Evolutionary conservation across 2,113 vertebrate species (phyloP).

Genomic region (Sterna hirundo): DNA sequence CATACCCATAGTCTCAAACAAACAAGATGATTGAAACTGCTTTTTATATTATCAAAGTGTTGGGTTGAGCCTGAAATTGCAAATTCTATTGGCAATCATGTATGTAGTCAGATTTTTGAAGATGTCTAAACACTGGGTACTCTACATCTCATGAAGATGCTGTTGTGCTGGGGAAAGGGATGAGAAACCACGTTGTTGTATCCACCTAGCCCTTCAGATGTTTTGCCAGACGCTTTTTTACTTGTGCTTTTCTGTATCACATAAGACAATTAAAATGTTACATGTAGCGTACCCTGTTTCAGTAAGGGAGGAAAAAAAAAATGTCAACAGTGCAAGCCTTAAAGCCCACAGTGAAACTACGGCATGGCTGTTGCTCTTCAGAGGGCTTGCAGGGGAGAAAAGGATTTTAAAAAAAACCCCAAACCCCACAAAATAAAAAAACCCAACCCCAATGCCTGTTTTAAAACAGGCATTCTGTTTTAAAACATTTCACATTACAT

Average conservation of each 20-base stretch:
- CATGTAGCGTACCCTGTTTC: background rate
- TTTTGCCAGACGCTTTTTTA: background rate
- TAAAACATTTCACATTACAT: background rate
- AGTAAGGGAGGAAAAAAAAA: background rate
- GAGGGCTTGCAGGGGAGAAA: background rate
- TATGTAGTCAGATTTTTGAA: background rate
- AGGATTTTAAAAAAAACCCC: background rate
- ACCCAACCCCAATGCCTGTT: no score
- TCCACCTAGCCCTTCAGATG: background rate
- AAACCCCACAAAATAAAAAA: background rate
- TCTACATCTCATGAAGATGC: rapidly evolving
- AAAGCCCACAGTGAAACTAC: background rate
- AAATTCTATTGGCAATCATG: background rate
- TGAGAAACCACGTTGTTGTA: background rate
- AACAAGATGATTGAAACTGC: background rate
- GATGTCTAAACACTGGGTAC: background rate
- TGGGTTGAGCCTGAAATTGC: background rate
- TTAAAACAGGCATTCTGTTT: background rate
- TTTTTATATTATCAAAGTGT: background rate
- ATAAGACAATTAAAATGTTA: background rate
- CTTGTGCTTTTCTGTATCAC: background rate
- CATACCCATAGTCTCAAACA: background rate
- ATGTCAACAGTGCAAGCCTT: background rate
- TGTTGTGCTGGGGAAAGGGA: background rate
- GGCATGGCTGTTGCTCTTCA: background rate